Evolutionary conservation across 2,113 vertebrate genomes (phyloP).

Genomic region (Hassar affinis): DNA sequence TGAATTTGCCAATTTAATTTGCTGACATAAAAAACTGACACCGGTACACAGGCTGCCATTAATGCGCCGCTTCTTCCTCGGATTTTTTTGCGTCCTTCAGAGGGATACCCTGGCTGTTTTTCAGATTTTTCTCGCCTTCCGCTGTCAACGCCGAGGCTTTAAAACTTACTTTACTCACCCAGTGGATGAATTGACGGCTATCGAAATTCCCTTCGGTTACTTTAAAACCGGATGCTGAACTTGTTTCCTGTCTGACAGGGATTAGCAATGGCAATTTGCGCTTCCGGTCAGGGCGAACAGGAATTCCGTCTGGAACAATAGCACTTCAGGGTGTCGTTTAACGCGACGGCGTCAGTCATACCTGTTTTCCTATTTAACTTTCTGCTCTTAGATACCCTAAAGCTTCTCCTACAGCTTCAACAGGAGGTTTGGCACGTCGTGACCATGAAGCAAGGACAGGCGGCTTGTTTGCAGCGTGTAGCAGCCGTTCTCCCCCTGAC

Average conservation of each 20-base stretch:
- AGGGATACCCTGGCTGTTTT: conserved; percentile 49
- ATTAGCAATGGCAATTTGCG: conserved; percentile 64
- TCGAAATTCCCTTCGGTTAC: conserved; percentile 63
- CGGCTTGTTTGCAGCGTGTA: conserved; percentile 63
- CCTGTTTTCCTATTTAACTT: conserved; percentile 65
- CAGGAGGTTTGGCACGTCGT: conserved; percentile 64
- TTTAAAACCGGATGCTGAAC: conserved; percentile 61
- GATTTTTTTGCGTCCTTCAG: conserved; percentile 61
- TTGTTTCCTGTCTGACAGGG: conserved; percentile 60
- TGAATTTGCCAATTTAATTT: conserved; percentile 64
- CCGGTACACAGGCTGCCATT: conserved; percentile 59
- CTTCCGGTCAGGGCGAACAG: conserved; percentile 53
- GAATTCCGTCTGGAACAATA: conserved; percentile 57
- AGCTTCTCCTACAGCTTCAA: conserved; percentile 65
- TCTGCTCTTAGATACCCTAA: conserved; percentile 52
- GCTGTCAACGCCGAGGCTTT: conserved; percentile 37
- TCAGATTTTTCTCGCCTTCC: conserved; percentile 37
- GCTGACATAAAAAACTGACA: conserved; percentile 58
- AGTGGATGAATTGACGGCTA: conserved; percentile 60
- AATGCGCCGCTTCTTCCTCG: conserved; percentile 53
- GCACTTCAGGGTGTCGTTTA: no score
- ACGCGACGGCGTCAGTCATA: conserved; percentile 72
- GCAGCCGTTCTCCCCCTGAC: conserved; percentile 61
- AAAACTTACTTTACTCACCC: conserved; percentile 51
- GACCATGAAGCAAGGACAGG: conserved; percentile 61